phyloP scores from a whole-genome alignment of 2,797 vertebrate genomes.

The Acipenser oxyrinchus region DNA sequence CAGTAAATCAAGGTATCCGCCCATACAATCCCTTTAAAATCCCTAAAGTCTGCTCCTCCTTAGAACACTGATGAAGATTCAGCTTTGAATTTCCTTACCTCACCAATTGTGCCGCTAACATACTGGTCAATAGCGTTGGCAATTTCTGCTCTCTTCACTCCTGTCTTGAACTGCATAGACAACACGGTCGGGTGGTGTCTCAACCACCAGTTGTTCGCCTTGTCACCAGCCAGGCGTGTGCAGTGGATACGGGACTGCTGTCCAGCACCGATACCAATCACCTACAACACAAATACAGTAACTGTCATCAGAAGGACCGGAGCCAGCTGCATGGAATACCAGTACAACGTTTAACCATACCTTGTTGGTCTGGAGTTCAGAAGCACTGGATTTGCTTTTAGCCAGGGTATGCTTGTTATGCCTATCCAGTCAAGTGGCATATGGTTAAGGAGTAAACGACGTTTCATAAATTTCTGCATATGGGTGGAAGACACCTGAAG shows the following conservation, averaged over 20 bases:
- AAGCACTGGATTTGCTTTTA: background rate
- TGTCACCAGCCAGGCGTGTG: conserved; percentile 88
- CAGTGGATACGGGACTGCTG: conserved; percentile 98
- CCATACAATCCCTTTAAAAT: too few species aligned
- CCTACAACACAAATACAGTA: conserved; percentile 46
- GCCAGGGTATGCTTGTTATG: too few species aligned
- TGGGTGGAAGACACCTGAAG: too few species aligned
- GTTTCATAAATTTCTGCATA: too few species aligned
- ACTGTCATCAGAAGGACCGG: background rate
- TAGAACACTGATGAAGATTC: background rate
- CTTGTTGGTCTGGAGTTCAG: background rate
- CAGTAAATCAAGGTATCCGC: too few species aligned
- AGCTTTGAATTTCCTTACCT: conserved; percentile 54
- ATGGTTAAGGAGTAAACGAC: too few species aligned
- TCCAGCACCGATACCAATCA: conserved; percentile 89
- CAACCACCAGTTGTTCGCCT: conserved; percentile 94
- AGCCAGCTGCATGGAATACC: too few species aligned
- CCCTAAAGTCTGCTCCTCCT: background rate
- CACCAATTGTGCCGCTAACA: conserved; percentile 79
- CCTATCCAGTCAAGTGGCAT: too few species aligned
- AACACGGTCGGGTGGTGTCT: conserved; percentile 83
- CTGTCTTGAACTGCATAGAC: conserved; percentile 76
- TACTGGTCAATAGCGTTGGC: conserved; percentile 94
- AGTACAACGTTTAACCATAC: too few species aligned
- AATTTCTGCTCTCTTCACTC: conserved; percentile 88